Percentiles rank a stretch among this genome's conserved stretches.
These are phyloP conservation scores for Rhincodon typus DNA, from an alignment of 2,797 vertebrate genomes.

Conservation along the genomic window DNA sequence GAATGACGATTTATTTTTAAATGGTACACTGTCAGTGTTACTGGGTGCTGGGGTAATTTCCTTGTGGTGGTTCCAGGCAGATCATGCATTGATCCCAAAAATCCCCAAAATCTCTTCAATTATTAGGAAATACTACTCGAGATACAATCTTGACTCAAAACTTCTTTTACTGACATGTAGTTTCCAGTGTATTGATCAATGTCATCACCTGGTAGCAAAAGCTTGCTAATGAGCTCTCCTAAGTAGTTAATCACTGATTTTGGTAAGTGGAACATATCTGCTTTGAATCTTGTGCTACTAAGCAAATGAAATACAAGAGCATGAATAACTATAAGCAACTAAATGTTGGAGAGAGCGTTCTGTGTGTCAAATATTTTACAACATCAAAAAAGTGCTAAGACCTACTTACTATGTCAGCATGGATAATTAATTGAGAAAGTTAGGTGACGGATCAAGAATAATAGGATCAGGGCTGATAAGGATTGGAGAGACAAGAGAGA, in stretches of 20 bases:
- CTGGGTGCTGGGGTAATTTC: neutral
- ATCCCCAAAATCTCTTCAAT: neutral
- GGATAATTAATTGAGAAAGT: neutral
- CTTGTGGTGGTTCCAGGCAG: neutral
- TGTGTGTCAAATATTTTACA: neutral
- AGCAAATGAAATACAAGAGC: neutral
- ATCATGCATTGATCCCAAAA: neutral
- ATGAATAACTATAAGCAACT: neutral
- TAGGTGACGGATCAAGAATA: neutral
- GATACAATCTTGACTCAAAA: neutral
- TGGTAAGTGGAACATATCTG: neutral
- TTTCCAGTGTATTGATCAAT: neutral
- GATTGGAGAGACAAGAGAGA: neutral
- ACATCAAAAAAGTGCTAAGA: neutral
- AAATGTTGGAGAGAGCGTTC: neutral
- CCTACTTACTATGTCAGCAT: neutral
- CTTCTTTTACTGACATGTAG: neutral
- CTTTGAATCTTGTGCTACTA: neutral
- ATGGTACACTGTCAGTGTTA: neutral
- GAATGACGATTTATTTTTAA: neutral
- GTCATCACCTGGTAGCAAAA: neutral
- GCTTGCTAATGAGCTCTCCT: conserved; percentile 9
- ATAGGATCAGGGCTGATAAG: neutral
- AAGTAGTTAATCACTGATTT: conserved; percentile 1
- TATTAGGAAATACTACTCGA: neutral